Percentiles rank a stretch among this genome's conserved stretches.
Evolutionary conservation across 2,113 vertebrate genomes (phyloP).

Genomic region (Clarias batrachus): DNA sequence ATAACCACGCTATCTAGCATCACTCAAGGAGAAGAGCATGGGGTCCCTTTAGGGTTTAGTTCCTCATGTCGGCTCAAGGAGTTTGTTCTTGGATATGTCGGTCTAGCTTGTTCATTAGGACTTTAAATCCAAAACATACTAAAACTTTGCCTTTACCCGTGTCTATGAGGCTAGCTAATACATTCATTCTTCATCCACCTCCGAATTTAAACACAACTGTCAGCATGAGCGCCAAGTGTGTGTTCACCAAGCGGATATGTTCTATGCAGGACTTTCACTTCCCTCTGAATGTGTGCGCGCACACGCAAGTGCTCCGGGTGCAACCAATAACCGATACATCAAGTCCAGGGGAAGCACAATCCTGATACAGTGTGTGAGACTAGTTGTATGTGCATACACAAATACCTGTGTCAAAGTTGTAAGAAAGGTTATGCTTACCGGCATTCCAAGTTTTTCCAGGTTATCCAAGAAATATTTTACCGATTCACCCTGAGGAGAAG

Average conservation of each 20-base stretch:
- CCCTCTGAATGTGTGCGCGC: not conserved
- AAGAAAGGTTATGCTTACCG: conserved; percentile 76
- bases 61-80: not conserved
- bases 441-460: conserved; percentile 92
- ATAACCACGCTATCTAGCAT: not conserved
- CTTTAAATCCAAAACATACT: not conserved
- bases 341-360: not conserved
- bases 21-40: not conserved
- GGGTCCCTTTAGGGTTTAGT: not conserved
- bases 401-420: not conserved
- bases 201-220: not conserved
- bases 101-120: not conserved
- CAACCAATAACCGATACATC: not conserved
- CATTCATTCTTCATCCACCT: not conserved
- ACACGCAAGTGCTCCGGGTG: not conserved
- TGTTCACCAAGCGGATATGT: not conserved
- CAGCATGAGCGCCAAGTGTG: not conserved
- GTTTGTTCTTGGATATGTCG: not conserved
- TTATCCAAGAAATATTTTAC: conserved; percentile 99
- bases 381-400: not conserved
- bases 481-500: conserved; percentile 83
- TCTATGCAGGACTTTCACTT: conserved; percentile 33
- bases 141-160: not conserved
- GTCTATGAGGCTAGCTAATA: not conserved
- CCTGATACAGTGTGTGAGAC: not conserved